Percentiles rank a stretch among this genome's conserved stretches.
Evolutionary conservation across 2,888 invertebrate species (phyloP).

Genomic region (Labia minor): DNA sequence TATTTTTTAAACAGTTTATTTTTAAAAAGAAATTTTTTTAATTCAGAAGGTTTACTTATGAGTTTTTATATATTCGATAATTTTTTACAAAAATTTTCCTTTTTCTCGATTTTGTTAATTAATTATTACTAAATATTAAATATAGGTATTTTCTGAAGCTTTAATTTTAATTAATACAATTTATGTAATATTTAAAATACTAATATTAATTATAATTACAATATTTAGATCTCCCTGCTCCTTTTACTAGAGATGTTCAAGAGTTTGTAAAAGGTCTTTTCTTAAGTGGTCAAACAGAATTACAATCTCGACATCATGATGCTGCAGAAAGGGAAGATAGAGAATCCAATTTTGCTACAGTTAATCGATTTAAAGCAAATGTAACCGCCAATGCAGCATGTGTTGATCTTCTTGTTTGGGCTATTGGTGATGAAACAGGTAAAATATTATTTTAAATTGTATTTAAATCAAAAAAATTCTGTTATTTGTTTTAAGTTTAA

Average conservation of each 20-base stretch:
- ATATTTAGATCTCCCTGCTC: constrained; percentile 68
- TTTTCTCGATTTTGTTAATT: no score
- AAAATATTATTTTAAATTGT: not conserved
- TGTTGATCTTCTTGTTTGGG: constrained; percentile 95
- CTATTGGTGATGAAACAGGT: constrained; percentile 91
- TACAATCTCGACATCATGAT: constrained; percentile 77
- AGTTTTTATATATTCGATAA: no score
- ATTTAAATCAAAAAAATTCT: constrained; percentile 3
- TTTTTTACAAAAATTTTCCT: no score
- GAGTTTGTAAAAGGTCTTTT: constrained; percentile 84
- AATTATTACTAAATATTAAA: no score
- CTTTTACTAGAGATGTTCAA: constrained; percentile 86
- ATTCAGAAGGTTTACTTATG: no score
- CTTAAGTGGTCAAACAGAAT: constrained; percentile 82
- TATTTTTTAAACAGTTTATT: no score
- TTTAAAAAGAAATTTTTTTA: no score
- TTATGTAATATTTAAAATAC: no score
- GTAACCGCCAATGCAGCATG: constrained; percentile 96
- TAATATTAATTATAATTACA: no score
- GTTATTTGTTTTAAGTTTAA: not conserved
- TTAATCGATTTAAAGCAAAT: constrained; percentile 86
- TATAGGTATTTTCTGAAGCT: no score
- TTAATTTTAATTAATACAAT: no score
- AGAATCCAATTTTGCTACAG: constrained; percentile 66
- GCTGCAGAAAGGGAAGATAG: constrained; percentile 71